phyloP scores from a whole-genome alignment of 2,113 vertebrate species.

The Corvus moneduloides region DNA sequence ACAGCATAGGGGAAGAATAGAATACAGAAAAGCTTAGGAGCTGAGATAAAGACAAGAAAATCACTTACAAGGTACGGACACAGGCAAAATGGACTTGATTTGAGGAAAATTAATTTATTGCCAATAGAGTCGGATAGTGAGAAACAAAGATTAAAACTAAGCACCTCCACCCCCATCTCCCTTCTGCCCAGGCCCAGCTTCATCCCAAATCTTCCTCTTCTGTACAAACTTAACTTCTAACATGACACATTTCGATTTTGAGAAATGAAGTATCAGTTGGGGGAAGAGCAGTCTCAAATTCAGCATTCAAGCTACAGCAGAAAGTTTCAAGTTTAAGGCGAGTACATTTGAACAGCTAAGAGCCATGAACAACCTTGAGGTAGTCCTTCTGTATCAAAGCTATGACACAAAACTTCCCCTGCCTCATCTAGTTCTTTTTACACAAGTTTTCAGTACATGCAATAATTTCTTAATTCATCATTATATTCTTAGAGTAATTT shows the following conservation, averaged over 20 bases:
- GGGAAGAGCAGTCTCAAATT: background rate
- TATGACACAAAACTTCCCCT: background rate
- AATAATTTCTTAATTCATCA: background rate
- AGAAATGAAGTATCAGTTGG: background rate
- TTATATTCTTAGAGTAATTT: background rate
- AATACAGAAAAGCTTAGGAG: background rate
- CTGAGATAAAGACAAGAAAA: background rate
- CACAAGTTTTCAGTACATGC: background rate
- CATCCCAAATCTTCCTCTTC: background rate
- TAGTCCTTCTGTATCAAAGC: background rate
- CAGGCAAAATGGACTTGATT: background rate
- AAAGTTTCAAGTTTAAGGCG: background rate
- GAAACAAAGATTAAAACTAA: background rate
- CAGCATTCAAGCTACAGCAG: background rate
- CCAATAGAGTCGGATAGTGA: background rate
- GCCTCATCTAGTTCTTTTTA: background rate
- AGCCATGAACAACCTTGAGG: background rate
- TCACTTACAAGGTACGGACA: accelerated
- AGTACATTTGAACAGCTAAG: background rate
- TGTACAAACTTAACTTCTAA: background rate
- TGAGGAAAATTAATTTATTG: background rate
- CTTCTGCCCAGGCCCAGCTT: background rate
- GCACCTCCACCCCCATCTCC: accelerated
- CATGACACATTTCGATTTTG: background rate
- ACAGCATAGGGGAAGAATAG: background rate